These are phyloP conservation scores for Scaptomyza polygonia DNA, from an alignment of 2,888 invertebrate species.

Conservation along the genomic window DNA sequence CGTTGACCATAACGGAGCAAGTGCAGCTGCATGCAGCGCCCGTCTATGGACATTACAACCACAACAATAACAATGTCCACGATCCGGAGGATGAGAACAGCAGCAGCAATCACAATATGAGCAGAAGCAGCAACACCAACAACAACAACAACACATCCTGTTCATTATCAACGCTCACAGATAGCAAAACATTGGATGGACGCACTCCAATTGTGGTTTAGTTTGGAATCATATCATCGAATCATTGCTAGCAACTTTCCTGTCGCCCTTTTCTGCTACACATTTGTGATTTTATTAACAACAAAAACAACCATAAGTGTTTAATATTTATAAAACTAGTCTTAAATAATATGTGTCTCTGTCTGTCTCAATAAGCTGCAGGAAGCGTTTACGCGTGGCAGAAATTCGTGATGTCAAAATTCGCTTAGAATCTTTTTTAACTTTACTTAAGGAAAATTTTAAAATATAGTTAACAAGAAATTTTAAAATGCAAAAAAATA, in stretches of 20 bases:
- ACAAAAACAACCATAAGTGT: constrained; percentile 48
- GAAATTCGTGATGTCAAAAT: constrained; percentile 14
- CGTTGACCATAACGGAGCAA: constrained; percentile 72
- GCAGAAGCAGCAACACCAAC: constrained; percentile 62
- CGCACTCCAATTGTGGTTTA: constrained; percentile 83
- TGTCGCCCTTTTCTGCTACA: constrained; percentile 44
- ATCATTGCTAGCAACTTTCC: constrained; percentile 20
- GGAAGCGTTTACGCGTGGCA: constrained; percentile 50
- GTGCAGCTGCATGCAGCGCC: constrained; percentile 74
- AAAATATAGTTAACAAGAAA: too few relatives aligned
- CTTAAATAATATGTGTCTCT: constrained; percentile 62
- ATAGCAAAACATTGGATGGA: constrained; percentile 83
- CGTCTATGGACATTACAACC: constrained; percentile 11
- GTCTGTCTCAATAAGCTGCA: constrained; percentile 36
- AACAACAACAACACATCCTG: constrained; percentile 82
- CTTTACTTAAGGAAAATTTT: too few relatives aligned
- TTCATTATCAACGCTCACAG: constrained; percentile 81
- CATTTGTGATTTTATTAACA: constrained; percentile 66
- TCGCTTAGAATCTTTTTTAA: neutral
- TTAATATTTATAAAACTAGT: constrained; percentile 68
- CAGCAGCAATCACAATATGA: constrained; percentile 52
- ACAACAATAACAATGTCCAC: constrained; percentile 39
- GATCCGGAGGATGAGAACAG: constrained; percentile 40
- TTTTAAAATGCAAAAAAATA: neutral
- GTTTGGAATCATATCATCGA: constrained; percentile 4